Base-by-base conservation (phyloP, 2,888 invertebrate species). In the Lithophane socia region DNA sequence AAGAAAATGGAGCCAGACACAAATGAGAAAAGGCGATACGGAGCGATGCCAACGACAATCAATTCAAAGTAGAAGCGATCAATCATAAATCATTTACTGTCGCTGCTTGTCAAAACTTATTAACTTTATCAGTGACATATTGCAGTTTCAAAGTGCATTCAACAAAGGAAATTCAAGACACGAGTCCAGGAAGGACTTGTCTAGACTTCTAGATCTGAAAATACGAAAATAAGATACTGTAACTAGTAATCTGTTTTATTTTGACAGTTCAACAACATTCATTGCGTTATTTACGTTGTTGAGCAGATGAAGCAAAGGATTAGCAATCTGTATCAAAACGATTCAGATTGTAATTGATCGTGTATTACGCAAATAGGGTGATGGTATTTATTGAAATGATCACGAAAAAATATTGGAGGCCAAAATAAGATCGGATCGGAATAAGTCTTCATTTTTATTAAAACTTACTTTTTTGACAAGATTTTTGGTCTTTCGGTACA, bases 81-180 rank as follows among this genome's bases (percentile, higher is more conserved):
- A 60, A 52, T 79, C 52, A 60, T 37, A 47, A 3, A 58, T 47
- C 5, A 77, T 54, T 37, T 47, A 47, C 0, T 70, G 52, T 65
- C 9, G 16, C 24, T 4, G 8, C 21, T 47, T 54, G 56, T 80
- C 47, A 24, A 67, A 64, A 24, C 80, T 56, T 66, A 75, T 68
- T 67, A 37, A 54, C 37, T 44, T 82, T 80, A 80, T 80, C 80
- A 63, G 66, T 44, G 73, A 66, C 66, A 58, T 82, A 81, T 66
- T 71, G 66, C 49, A 58, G 49, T 58, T 71, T 5, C 67, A 77
- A 82, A 77, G 82, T 77, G 52, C 70, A 24, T 52, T 24, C 42
- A 42, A 47, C 44, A 58, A 66, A 70, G 56, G 61, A 63, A 56
- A 69, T 75, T n/a, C 2, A 29, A 60, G 24, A 54, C n/a, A 64